Evolutionary conservation across 2,113 vertebrate species (phyloP), one percentile per base, ranked within the genome.

Genomic region (Emydura subglobosa): DNA sequence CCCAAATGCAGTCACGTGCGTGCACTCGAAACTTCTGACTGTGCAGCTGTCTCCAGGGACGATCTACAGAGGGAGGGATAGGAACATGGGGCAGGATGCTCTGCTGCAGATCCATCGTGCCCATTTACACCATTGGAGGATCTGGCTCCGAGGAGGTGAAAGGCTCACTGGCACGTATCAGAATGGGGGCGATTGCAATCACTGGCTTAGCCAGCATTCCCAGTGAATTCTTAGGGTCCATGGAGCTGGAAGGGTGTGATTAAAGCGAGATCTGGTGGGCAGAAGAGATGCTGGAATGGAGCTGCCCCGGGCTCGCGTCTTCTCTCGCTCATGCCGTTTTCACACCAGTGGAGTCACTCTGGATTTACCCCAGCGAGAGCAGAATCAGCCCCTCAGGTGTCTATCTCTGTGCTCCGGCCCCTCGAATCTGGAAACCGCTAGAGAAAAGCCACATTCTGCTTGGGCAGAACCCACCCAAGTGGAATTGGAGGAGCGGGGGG

Each of bases 401-500:
- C 72, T 53, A 80, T 76, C 11, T 10, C 86, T 0, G 84, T n/a
- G 7, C 94, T 57, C 74, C 55, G 2, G 88, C 94, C 93, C 89
- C 51, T 50, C 96, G 95, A 95, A 95, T 96, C 95, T 95, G 95
- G 95, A 97, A 95, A 87, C 61, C 16, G 2, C 72, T 4, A 17
- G 27, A 93, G 97, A 82, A 94, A 93, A 96, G 91, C 86, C 50
- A 21, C 85, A 89, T 93, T 92, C 82, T 94, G 87, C 95, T 95
- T 22, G 94, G 90, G 84, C 95, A 55, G 90, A 96, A 97, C 96
- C 95, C 96, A 97, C 95, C 96, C 96, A 96, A 95, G 97, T 94
- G 96, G 95, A 97, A 97, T 95, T 93, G 97, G 93, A 91, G 93
- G 92, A 81, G 88, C 51, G 93, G 51, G 91, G 91, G 82, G 83